These are phyloP conservation scores for Achroia grisella DNA, from an alignment of 1,140 invertebrate genomes.

Conservation along the genomic window DNA sequence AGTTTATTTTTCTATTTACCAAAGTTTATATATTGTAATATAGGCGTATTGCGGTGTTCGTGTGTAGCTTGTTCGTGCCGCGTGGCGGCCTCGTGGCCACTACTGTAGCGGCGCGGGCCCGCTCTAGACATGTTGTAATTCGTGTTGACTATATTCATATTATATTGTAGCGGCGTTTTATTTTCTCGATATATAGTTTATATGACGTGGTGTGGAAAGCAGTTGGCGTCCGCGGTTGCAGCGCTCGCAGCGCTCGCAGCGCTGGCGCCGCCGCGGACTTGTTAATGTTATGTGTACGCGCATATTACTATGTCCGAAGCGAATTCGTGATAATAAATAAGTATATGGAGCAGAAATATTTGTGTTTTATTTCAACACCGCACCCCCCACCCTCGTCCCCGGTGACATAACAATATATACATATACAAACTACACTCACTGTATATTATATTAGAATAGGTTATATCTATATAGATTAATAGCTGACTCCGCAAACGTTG, in stretches of 20 bases:
- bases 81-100: neutral
- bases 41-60: neutral
- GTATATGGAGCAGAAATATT: conserved; percentile 9
- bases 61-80: neutral
- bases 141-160: conserved; percentile 19
- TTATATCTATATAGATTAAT: no score
- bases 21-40: conserved; percentile 11
- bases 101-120: neutral
- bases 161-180: conserved; percentile 15
- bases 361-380: conserved; percentile 3
- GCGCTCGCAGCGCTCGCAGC: neutral
- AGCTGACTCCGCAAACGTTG: no score
- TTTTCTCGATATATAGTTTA: conserved; percentile 18
- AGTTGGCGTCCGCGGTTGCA: no score
- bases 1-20: conserved; percentile 22
- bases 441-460: no score
- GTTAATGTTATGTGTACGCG: conserved; percentile 10
- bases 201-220: neutral
- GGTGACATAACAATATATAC: no score
- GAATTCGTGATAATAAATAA: conserved; percentile 23
- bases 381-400: no score
- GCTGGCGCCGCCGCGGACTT: neutral
- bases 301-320: conserved; percentile 9
- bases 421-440: no score
- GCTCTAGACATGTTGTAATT: conserved; percentile 5